Percentiles rank a stretch among this genome's conserved stretches.
These are phyloP conservation scores for Scotopteryx bipunctaria DNA, from an alignment of 2,888 invertebrate genomes.

Conservation along the genomic window DNA sequence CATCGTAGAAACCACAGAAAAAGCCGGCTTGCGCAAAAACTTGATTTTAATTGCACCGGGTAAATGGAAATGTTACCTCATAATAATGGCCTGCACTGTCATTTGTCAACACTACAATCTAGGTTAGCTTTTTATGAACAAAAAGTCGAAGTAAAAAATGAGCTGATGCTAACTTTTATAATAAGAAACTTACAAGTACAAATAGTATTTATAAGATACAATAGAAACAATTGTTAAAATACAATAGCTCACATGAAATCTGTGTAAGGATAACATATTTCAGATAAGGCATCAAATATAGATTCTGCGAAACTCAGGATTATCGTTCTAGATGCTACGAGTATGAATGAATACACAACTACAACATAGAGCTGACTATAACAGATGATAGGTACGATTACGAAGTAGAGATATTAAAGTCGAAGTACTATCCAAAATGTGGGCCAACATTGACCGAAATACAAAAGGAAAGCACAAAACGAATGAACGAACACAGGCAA, in stretches of 20 bases:
- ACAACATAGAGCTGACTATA: too few species aligned
- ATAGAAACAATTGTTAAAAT: too few species aligned
- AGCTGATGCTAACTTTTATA: too few species aligned
- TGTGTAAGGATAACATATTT: too few species aligned
- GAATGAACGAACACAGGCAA: constrained; percentile 55
- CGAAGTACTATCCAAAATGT: constrained; percentile 10
- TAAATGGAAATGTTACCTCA: constrained; percentile 27
- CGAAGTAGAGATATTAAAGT: too few species aligned
- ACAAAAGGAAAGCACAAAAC: constrained; percentile 51
- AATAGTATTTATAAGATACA: too few species aligned
- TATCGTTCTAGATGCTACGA: too few species aligned
- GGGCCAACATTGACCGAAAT: constrained; percentile 27
- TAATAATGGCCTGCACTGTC: constrained; percentile 10
- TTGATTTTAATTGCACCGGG: constrained; percentile 32
- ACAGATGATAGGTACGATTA: too few species aligned
- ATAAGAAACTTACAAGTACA: too few species aligned
- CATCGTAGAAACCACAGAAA: constrained; percentile 41
- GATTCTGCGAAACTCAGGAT: background rate
- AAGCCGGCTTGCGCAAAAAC: constrained; percentile 35
- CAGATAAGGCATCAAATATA: background rate
- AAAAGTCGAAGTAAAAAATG: too few species aligned
- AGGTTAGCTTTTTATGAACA: constrained; percentile 8
- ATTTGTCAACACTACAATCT: constrained; percentile 13
- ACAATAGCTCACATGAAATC: too few species aligned
- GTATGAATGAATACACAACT: too few species aligned